phyloP scores from a whole-genome alignment of 1,140 invertebrate species.

The Danaus melanippus region DNA sequence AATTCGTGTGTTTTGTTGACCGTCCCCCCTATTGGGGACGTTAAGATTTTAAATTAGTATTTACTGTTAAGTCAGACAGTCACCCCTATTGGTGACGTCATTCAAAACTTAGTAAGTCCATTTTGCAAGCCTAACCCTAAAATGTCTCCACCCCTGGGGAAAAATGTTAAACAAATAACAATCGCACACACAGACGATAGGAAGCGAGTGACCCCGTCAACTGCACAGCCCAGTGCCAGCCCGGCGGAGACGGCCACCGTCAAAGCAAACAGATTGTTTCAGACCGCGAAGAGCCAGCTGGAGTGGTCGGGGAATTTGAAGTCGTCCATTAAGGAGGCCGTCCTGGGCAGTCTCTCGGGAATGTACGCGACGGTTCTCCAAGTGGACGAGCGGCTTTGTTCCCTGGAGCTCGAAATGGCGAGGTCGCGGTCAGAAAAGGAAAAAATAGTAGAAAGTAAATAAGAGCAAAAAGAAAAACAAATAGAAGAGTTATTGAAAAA shows the following conservation, averaged over 20 bases:
- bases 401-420: conserved; percentile 3
- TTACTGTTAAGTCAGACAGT: background rate
- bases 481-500: background rate
- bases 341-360: conserved; percentile 4
- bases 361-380: too few relatives aligned
- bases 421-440: too few relatives aligned
- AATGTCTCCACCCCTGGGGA: conserved; percentile 1
- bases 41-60: too few relatives aligned
- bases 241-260: background rate
- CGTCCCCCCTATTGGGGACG: too few relatives aligned
- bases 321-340: conserved; percentile 2
- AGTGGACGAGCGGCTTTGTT: background rate
- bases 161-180: background rate
- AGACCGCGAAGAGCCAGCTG: background rate
- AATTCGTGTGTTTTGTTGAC: too few relatives aligned
- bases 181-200: conserved; percentile 1
- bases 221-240: conserved; percentile 1
- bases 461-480: background rate
- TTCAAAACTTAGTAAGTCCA: background rate
- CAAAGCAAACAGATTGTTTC: background rate
- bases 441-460: background rate
- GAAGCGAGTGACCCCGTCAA: background rate
- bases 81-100: conserved; percentile 1
- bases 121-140: background rate
- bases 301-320: conserved; percentile 1